Evolutionary conservation across 2,797 vertebrate genomes (phyloP).

Genomic region (Parauchenoglanis ngamensis): DNA sequence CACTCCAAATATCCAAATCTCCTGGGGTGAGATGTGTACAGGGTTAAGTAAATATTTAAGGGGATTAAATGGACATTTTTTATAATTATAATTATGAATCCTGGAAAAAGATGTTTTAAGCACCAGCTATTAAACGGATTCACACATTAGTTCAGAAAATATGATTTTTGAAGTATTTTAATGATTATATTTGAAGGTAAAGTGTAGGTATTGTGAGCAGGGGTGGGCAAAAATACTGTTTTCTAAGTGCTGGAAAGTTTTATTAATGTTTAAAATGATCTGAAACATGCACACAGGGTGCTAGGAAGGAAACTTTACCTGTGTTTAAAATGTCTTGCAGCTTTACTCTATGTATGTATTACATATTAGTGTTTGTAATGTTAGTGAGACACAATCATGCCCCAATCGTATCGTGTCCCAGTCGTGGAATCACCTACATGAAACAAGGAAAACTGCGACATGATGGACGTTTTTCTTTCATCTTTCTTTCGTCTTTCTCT

Average conservation of each 20-base stretch:
- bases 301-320: neutral
- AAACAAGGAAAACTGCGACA: conserved; percentile 15
- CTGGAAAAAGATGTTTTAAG: neutral
- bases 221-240: neutral
- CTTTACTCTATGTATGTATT: neutral
- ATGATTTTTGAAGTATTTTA: neutral
- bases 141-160: neutral
- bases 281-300: neutral
- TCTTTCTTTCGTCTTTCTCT: neutral
- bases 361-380: neutral
- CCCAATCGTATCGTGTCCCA: neutral
- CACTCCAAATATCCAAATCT: neutral
- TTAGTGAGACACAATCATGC: neutral
- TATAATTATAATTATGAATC: neutral
- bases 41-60: neutral
- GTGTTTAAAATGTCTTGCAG: too few species aligned
- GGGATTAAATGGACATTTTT: neutral
- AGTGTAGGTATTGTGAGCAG: neutral
- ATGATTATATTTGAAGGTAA: neutral
- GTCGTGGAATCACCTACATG: neutral
- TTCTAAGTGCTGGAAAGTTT: neutral
- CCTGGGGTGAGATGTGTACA: neutral
- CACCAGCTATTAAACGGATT: neutral
- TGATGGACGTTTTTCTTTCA: conserved; percentile 27
- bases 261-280: neutral